Base-by-base conservation (phyloP, 2,797 vertebrate species). In the Myiotriccus ornatus region DNA sequence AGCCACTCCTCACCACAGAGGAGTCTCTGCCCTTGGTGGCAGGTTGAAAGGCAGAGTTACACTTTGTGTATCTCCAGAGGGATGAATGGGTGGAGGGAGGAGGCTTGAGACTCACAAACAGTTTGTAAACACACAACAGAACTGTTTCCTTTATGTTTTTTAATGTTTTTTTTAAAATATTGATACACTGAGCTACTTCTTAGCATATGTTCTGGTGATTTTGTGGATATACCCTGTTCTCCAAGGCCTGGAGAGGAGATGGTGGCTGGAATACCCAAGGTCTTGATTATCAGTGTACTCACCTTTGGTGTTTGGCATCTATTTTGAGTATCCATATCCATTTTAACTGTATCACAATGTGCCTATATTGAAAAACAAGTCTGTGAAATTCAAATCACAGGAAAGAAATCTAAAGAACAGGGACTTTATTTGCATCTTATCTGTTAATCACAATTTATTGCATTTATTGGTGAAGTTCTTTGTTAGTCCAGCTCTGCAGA, bases 401-500 rank as follows among this genome's bases (percentile, higher is more conserved):
- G 32, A 39, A 44, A 74, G 73, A 17, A 81, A 34, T 25, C 27
- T 18, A 15, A 73, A 78, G 56, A 86, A 39, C n/a, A 6, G 39
- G 39, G 50, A 35, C 21, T 73, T 85, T 35, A 47, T 82, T 89
- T 95, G 49, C 46, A 39, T 87, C 25, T 84, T 90, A 56, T 4
- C 52, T 77, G 18, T 91, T 88, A 79, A 96, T 85, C 74, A 46
- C 59, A 35, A 67, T 82, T 83, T 50, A 35, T 79, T 89, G 50
- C 41, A 12, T 83, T 68, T 80, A 65, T 91, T 47, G 30, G 47
- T 60, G 55, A 89, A 65, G 57, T 44, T 85, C 69, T 49, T 78
- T 81, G 49, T 84, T 82, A 80, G 70, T 60, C 55, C 67, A 94
- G 52, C 65, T 93, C 89, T 94, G 87, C 63, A 53, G 34, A 96